Evolutionary conservation across 1,140 invertebrate genomes (phyloP).

Genomic region (Temnothorax longispinosus): DNA sequence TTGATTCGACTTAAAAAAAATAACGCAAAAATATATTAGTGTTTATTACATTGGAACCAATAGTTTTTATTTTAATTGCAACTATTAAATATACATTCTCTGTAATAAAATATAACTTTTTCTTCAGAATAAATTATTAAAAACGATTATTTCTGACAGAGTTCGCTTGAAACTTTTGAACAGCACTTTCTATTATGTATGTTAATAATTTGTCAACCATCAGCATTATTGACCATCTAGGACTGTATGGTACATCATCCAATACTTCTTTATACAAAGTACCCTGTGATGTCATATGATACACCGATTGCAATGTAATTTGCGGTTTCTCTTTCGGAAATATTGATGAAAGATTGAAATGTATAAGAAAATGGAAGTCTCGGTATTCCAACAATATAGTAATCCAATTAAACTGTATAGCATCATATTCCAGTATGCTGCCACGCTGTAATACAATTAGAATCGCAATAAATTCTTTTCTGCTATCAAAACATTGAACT

Average conservation of each 20-base stretch:
- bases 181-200: not conserved
- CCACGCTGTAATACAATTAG: conserved; percentile 50
- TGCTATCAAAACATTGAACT: conserved; percentile 60
- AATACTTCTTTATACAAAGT: conserved; percentile 37
- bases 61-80: conserved; percentile 21
- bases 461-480: conserved; percentile 64
- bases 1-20: not conserved
- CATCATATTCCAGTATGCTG: conserved; percentile 77
- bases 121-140: conserved; percentile 30
- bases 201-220: conserved; percentile 44
- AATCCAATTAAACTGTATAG: conserved; percentile 67
- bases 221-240: not conserved
- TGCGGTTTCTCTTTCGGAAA: conserved; percentile 77
- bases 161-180: conserved; percentile 60
- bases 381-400: conserved; percentile 65
- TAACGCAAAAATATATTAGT: not conserved
- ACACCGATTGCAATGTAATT: conserved; percentile 74
- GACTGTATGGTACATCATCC: conserved; percentile 26
- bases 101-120: conserved; percentile 52
- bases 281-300: conserved; percentile 68
- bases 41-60: not conserved
- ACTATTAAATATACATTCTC: conserved; percentile 45
- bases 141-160: conserved; percentile 59
- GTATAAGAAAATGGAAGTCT: conserved; percentile 72
- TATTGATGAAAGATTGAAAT: conserved; percentile 69